Conservation (phyloP, 2,888 invertebrate genomes). For the Adineta ricciae region DNA sequence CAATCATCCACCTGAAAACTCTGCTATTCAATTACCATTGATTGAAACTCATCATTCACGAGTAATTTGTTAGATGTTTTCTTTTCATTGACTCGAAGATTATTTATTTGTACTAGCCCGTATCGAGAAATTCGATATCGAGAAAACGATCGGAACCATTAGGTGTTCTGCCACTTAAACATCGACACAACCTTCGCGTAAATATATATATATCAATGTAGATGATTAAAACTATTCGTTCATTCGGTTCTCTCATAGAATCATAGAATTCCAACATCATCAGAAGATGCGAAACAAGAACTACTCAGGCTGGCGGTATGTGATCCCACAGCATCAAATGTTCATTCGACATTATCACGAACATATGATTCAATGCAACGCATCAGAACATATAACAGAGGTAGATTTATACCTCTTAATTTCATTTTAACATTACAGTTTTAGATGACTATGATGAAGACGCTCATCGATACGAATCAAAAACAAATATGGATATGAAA, state of each 20-base stretch:
- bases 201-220: background rate
- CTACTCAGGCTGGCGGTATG: background rate
- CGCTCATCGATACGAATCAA: background rate
- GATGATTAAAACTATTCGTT: background rate
- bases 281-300: background rate
- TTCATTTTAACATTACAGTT: background rate
- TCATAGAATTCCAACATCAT: background rate
- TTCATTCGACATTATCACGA: background rate
- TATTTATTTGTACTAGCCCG: background rate
- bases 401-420: background rate
- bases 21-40: conserved; percentile 47
- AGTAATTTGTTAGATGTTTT: background rate
- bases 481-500: background rate
- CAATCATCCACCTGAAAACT: conserved; percentile 43
- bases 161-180: background rate
- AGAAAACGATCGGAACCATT: background rate
- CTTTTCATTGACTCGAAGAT: background rate
- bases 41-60: conserved; percentile 38
- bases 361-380: background rate
- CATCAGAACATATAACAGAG: background rate
- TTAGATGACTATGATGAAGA: background rate
- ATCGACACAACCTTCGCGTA: background rate
- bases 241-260: background rate
- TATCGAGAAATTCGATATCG: background rate
- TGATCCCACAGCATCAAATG: background rate